Conservation (phyloP, 2,113 vertebrate species). For the Ranitomeya imitator region DNA sequence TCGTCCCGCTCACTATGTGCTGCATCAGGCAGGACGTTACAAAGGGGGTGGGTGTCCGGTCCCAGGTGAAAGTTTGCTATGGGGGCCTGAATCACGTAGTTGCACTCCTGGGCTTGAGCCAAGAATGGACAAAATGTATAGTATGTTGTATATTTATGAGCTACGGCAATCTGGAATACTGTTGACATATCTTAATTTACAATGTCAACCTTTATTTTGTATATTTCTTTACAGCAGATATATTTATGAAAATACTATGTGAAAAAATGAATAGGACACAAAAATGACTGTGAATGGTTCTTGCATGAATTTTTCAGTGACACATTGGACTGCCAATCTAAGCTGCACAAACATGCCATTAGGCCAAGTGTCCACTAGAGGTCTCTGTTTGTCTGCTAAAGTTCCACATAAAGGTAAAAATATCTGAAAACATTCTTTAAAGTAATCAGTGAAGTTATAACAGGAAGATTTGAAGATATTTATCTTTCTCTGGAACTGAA, state of each 20-base stretch:
- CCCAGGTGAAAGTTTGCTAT: too few species aligned
- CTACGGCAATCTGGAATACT: too few species aligned
- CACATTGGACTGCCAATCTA: neutral
- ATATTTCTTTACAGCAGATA: neutral
- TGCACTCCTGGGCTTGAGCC: too few species aligned
- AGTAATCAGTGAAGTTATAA: constrained; percentile 7
- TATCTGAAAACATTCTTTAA: neutral
- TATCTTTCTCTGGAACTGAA: neutral
- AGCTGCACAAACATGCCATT: neutral
- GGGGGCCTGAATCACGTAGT: too few species aligned
- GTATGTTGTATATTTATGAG: too few species aligned
- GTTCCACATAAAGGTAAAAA: neutral
- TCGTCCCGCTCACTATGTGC: too few species aligned
- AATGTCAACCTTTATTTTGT: too few species aligned
- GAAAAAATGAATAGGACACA: neutral
- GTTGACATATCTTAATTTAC: too few species aligned
- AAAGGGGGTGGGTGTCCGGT: too few species aligned
- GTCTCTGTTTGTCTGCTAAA: constrained; percentile 47
- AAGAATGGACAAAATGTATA: too few species aligned
- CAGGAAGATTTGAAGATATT: neutral
- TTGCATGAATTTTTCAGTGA: neutral
- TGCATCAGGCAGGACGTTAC: too few species aligned
- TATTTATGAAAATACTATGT: neutral
- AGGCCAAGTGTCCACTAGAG: constrained; percentile 21
- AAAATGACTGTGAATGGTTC: neutral